Conservation (phyloP, 2,113 vertebrate species). For the Tyto alba region DNA sequence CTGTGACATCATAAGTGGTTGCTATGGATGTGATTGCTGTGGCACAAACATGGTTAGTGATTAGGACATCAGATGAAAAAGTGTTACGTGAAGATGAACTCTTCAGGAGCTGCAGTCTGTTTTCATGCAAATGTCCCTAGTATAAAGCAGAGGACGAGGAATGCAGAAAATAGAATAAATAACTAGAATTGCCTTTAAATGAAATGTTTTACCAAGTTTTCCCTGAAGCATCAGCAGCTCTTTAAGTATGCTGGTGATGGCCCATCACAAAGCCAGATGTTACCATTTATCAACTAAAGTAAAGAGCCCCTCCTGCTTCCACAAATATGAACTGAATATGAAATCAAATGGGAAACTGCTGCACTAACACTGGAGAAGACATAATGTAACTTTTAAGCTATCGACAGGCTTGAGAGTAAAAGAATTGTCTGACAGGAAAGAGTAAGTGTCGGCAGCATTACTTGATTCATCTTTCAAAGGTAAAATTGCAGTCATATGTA, state of each 20-base stretch:
- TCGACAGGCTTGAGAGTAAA: not conserved
- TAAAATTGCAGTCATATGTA: not conserved
- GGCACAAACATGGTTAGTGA: not conserved
- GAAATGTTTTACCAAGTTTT: constrained; percentile 55
- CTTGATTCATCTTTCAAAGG: constrained; percentile 24
- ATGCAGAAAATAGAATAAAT: constrained; percentile 58
- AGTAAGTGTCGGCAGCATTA: not conserved
- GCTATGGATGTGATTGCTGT: not conserved
- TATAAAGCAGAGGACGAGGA: not conserved
- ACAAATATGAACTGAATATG: constrained; percentile 59
- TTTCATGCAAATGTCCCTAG: constrained; percentile 30
- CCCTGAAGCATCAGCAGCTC: constrained; percentile 49
- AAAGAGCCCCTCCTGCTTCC: constrained; percentile 59
- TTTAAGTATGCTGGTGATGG: constrained; percentile 60
- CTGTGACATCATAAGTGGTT: constrained; percentile 26
- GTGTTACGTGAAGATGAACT: not conserved
- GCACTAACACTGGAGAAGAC: constrained; percentile 1
- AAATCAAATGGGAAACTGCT: constrained; percentile 53
- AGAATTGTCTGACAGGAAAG: constrained; percentile 14
- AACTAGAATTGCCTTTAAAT: constrained; percentile 51
- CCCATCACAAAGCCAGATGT: constrained; percentile 65
- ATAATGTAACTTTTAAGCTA: constrained; percentile 45
- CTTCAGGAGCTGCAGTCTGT: not conserved
- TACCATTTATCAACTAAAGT: constrained; percentile 60
- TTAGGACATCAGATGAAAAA: constrained; percentile 17